Evolutionary conservation across 2,888 invertebrate genomes (phyloP), one percentile per base, ranked within the genome.

Genomic region (Adineta ricciae): DNA sequence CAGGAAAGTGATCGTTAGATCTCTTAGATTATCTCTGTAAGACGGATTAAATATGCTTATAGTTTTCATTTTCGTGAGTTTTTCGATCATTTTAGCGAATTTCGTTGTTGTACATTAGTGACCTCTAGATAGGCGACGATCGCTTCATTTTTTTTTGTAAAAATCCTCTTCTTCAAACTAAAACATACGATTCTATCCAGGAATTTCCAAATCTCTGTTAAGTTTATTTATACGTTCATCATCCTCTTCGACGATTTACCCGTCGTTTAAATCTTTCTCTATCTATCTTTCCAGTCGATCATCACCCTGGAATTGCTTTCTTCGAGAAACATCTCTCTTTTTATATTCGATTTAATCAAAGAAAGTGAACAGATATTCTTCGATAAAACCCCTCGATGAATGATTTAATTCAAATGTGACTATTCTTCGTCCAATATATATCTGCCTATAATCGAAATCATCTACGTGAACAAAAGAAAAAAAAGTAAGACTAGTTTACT

Each of bases 241-340:
- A 27, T 64, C 64, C 64, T 32, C 32, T 64, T 64, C 32, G 32
- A 56, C 56, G 27, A n/a, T 27, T 56, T 56, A 27, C 19, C 64
- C 27, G n/a, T 27, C 16, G 14, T 64, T 64, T 36, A 2, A 32
- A 64, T 19, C 32, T 64, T 32, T 32, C 4, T 64, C 16, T 32
- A 64, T 32, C 32, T 1, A 32, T 36, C 46, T 46, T 11, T 46
- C 46, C 11, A 46, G 46, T 46, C 32, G 4, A 50, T 50, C 19
- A 50, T 16, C 50, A 19, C 64, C 64, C 64, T 64, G 64, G 64
- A 64, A 32, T 64, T 19, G 50, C 32, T 64, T 19, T 64, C 14
- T 64, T 64, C 64, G 32, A 64, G 64, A 64, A 64, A 64, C 64
- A 64, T 64, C 64, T 64, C 64, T 64, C 64, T 16, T 36, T 52